Base-by-base conservation (phyloP, 2,888 invertebrate genomes). In the Lasioglossum calceatum region DNA sequence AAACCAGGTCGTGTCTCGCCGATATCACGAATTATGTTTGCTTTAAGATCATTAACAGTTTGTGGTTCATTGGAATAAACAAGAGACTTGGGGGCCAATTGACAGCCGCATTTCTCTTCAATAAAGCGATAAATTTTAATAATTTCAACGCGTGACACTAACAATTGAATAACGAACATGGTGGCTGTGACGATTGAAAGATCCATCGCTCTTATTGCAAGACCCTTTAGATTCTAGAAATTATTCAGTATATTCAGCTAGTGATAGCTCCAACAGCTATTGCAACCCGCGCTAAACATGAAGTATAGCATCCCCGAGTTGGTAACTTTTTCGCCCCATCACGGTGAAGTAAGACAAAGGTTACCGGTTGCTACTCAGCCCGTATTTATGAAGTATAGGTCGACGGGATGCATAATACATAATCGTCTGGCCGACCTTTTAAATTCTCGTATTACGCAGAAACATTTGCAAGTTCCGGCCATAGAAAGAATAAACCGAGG, bases 381-480 rank as follows among this genome's bases (percentile, higher is more conserved):
- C 47, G 47, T 67, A 75, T 50, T 70, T n/a, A 32, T 70, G 39
- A 76, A 67, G 10, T 36, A 36, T 67, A 67, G 67, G 36, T 67
- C 67, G 67, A 36, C 36, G 36, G n/a, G 42, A 54, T 80, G 36
- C 71, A 19, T 50, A 73, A 78, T 82, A 78, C 72, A 44, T 73
- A 72, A 50, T 50, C n/a, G 36, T 32, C 36, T 36, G 39, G 23
- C 27, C 47, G 39, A 50, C 72, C 72, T 58, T 82, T 82, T 78
- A 64, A 64, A 78, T 78, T 61, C 50, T 61, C 39, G 36, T 44
- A 32, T 73, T 78, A 47, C 42, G 82, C 39, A 50, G 61, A 39
- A n/a, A 58, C 77, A 81, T 82, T 82, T 73, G 50, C 73, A 73
- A 78, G 78, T 42, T 72, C 61, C n/a, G 78, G 12, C 14, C 58